Conservation (phyloP, 2,113 vertebrate genomes). For the Tachysurus fulvidraco region DNA sequence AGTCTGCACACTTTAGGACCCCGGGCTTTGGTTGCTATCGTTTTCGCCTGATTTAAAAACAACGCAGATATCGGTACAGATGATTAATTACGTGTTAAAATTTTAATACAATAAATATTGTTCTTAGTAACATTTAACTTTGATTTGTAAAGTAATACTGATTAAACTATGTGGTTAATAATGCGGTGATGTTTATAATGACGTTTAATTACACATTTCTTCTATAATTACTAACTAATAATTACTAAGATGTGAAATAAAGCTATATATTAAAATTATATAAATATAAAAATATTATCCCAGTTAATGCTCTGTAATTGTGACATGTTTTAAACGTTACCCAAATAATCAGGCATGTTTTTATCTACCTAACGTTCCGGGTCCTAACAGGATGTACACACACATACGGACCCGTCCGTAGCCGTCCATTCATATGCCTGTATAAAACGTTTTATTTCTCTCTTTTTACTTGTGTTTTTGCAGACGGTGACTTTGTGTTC, state of each 20-base stretch:
- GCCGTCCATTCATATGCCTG: neutral
- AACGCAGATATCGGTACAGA: neutral
- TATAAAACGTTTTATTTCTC: neutral
- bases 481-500: no score
- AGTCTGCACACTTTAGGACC: constrained; percentile 4
- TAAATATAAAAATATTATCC: no score
- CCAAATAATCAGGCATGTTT: neutral
- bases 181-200: no score
- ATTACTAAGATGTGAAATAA: neutral
- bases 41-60: constrained; percentile 10
- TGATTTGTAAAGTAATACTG: no score
- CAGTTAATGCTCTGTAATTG: neutral
- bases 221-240: neutral
- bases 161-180: neutral
- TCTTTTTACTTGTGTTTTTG: neutral
- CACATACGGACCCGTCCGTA: no score
- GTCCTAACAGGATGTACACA: no score
- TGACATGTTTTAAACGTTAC: neutral
- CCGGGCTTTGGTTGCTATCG: neutral
- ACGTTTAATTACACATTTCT: no score
- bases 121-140: no score
- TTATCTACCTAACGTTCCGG: neutral
- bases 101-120: no score
- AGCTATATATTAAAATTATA: no score
- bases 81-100: no score